Conservation (phyloP, 2,888 invertebrate genomes). For the Tenodera sinensis region DNA sequence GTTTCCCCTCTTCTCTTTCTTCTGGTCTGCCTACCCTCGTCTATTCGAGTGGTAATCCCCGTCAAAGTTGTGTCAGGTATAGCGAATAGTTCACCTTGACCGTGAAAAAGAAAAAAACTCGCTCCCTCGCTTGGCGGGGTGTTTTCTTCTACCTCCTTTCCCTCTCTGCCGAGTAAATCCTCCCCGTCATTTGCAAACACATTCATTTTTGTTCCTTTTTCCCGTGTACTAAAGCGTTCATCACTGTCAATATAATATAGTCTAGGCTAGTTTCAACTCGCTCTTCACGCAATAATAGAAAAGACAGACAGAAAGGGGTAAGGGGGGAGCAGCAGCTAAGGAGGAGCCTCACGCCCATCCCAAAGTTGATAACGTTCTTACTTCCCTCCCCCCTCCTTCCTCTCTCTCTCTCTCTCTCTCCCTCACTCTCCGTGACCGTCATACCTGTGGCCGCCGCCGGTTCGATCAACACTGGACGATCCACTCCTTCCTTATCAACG, state of each 20-base stretch:
- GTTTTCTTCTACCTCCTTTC: not conserved
- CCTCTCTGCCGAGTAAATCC: not conserved
- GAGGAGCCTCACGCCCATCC: not conserved
- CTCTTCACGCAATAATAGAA: not conserved
- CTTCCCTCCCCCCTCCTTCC: not conserved
- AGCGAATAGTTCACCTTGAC: constrained; percentile 1
- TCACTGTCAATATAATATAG: not conserved
- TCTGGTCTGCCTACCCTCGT: not conserved
- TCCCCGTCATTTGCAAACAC: not conserved
- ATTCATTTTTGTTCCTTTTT: not conserved
- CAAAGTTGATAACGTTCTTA: not conserved
- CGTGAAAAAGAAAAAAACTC: not conserved
- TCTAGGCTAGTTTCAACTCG: not conserved
- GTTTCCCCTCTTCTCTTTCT: not conserved
- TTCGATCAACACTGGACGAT: not conserved
- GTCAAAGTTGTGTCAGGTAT: constrained; percentile 3
- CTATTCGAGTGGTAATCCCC: not conserved
- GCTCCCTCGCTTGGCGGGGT: not conserved
- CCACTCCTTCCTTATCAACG: not conserved
- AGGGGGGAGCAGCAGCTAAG: not conserved
- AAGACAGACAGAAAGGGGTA: not conserved
- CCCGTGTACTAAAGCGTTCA: not conserved
- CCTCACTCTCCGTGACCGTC: not conserved
- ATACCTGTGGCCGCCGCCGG: not conserved
- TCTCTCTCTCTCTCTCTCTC: not conserved